These are phyloP conservation scores for Myripristis murdjan DNA, from an alignment of 2,797 vertebrate species.

Conservation along the genomic window DNA sequence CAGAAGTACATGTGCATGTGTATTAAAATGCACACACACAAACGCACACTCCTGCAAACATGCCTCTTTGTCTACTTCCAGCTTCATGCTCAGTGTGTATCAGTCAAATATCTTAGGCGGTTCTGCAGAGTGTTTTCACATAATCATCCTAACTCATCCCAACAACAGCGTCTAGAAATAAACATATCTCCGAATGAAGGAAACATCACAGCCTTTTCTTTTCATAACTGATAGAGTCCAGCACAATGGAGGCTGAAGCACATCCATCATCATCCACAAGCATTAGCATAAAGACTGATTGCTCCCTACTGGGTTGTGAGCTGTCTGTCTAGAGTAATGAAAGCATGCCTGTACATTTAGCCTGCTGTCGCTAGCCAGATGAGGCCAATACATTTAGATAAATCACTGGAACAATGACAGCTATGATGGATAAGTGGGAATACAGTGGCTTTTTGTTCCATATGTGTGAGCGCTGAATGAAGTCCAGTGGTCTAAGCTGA, in stretches of 20 bases:
- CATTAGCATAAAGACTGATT: constrained; percentile 78
- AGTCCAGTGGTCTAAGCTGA: constrained; percentile 45
- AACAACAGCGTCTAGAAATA: constrained; percentile 28
- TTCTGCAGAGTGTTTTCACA: constrained; percentile 36
- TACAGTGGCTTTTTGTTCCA: constrained; percentile 65
- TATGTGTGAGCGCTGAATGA: constrained; percentile 57
- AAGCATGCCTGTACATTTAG: constrained; percentile 78
- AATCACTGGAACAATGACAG: constrained; percentile 60
- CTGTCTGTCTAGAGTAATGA: constrained; percentile 64
- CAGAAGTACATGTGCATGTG: background rate
- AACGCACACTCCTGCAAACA: constrained; percentile 1
- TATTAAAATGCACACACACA: too few species aligned
- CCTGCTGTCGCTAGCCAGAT: constrained; percentile 70
- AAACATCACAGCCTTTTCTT: constrained; percentile 38
- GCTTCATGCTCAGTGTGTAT: constrained; percentile 2
- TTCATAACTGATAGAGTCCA: constrained; percentile 39
- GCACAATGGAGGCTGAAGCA: constrained; percentile 62
- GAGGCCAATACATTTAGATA: constrained; percentile 75
- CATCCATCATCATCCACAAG: constrained; percentile 72
- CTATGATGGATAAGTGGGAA: constrained; percentile 63
- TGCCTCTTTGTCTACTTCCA: constrained; percentile 43
- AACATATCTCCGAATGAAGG: constrained; percentile 29
- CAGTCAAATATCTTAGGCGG: constrained; percentile 27
- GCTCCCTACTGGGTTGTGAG: constrained; percentile 60
- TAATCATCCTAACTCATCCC: constrained; percentile 40